These are phyloP conservation scores for Neodiprion pinetum DNA, from an alignment of 1,140 invertebrate species.

Conservation along the genomic window DNA sequence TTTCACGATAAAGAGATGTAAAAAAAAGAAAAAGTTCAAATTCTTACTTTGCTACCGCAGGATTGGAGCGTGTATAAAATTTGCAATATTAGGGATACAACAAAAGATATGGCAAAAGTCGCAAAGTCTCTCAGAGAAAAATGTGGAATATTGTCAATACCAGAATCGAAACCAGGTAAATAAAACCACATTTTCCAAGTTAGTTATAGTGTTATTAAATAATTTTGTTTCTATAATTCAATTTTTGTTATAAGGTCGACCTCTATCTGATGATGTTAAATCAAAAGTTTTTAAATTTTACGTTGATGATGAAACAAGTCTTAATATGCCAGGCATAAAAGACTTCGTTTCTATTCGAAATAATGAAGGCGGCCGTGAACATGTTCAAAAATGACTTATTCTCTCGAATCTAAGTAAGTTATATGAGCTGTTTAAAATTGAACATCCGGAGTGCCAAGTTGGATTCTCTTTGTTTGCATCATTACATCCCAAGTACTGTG, in stretches of 20 bases:
- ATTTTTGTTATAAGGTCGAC: too few relatives aligned
- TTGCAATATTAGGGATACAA: neutral
- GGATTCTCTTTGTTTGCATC: slow-evolving; percentile 33
- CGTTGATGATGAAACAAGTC: neutral
- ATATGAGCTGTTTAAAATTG: neutral
- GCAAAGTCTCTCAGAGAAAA: too few relatives aligned
- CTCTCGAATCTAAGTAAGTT: neutral
- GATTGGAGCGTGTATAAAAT: neutral
- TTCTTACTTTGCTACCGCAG: neutral
- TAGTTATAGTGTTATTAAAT: too few relatives aligned
- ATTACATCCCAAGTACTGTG: slow-evolving; percentile 28
- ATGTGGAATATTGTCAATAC: too few relatives aligned
- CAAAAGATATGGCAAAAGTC: too few relatives aligned
- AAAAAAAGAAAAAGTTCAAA: neutral
- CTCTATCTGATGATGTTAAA: too few relatives aligned
- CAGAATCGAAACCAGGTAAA: too few relatives aligned
- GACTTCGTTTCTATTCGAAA: slow-evolving; percentile 18
- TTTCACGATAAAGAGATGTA: neutral
- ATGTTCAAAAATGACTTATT: slow-evolving; percentile 22
- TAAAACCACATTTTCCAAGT: too few relatives aligned
- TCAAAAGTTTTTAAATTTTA: neutral
- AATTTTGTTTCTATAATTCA: too few relatives aligned
- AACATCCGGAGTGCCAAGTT: slow-evolving; percentile 27
- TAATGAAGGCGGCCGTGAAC: slow-evolving; percentile 6
- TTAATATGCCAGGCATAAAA: slow-evolving; percentile 22